Evolutionary conservation across 1,140 invertebrate genomes (phyloP).

Genomic region (Epicauta chinensis): DNA sequence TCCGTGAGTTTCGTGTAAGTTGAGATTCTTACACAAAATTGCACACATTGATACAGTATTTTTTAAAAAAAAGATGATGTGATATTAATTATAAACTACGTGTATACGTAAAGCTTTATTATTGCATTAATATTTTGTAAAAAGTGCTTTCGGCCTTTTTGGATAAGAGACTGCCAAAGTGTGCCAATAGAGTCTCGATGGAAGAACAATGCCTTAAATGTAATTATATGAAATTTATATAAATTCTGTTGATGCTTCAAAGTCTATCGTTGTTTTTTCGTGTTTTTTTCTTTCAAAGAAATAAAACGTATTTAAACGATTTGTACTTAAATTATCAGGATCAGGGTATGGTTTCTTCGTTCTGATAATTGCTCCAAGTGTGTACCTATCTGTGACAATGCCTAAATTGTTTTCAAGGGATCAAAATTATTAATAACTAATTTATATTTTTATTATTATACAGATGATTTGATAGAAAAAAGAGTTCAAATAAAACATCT

Average conservation of each 20-base stretch:
- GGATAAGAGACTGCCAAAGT: conserved; percentile 19
- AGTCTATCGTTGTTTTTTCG: conserved; percentile 4
- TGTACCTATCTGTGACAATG: conserved; percentile 2
- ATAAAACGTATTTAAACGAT: not conserved
- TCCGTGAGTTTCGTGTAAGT: conserved; percentile 32
- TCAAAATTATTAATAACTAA: conserved; percentile 20
- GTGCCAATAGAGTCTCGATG: conserved; percentile 17
- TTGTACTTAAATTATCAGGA: not conserved
- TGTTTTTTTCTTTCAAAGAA: not conserved
- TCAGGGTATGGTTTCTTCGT: not conserved
- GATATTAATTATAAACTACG: conserved; percentile 1
- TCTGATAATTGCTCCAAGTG: conserved; percentile 1
- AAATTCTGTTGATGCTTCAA: conserved; percentile 21
- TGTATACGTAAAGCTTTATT: conserved; percentile 1
- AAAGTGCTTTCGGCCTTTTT: conserved; percentile 1
- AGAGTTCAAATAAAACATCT: too few relatives aligned
- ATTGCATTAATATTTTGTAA: not conserved
- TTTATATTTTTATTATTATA: conserved; percentile 26
- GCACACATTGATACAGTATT: not conserved
- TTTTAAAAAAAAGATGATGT: not conserved
- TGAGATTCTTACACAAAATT: not conserved
- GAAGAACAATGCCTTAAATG: conserved; percentile 22
- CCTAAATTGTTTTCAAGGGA: conserved; percentile 17
- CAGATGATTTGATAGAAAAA: conserved; percentile 18
- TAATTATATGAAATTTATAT: conserved; percentile 11